Conservation (phyloP, 2,113 vertebrate species). For the Corythoichthys haematopterus region DNA sequence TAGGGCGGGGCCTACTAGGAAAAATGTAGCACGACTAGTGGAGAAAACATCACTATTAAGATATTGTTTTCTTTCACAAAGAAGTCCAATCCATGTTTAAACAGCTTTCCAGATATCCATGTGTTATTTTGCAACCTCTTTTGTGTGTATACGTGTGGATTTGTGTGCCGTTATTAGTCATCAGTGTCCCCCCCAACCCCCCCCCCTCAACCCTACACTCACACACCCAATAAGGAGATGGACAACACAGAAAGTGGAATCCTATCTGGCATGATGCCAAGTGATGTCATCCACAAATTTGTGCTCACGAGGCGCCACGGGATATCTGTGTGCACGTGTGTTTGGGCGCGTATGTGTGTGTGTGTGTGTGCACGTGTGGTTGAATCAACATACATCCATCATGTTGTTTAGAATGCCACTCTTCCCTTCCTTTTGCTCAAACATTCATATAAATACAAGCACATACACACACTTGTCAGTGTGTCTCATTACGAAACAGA, state of each 20-base stretch:
- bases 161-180: conserved; percentile 52
- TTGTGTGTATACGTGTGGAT: conserved; percentile 22
- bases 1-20: neutral
- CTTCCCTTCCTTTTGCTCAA: neutral
- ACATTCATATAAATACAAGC: neutral
- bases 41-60: neutral
- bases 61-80: neutral
- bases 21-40: neutral
- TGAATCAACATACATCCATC: conserved; percentile 31
- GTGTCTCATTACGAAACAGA: conserved; percentile 49
- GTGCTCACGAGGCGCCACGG: conserved; percentile 27
- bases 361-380: conserved; percentile 4
- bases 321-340: conserved; percentile 16
- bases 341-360: conserved; percentile 3
- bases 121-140: conserved; percentile 27
- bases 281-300: conserved; percentile 52
- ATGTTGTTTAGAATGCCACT: neutral
- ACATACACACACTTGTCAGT: neutral
- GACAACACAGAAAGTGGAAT: conserved; percentile 45
- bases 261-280: conserved; percentile 48
- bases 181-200: conserved; percentile 32
- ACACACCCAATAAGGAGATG: conserved; percentile 11
- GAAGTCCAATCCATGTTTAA: neutral
- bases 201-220: neutral
- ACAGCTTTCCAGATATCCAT: neutral